These are phyloP conservation scores for Podarcis lilfordi DNA, from an alignment of 2,797 vertebrate genomes.

Conservation along the genomic window DNA sequence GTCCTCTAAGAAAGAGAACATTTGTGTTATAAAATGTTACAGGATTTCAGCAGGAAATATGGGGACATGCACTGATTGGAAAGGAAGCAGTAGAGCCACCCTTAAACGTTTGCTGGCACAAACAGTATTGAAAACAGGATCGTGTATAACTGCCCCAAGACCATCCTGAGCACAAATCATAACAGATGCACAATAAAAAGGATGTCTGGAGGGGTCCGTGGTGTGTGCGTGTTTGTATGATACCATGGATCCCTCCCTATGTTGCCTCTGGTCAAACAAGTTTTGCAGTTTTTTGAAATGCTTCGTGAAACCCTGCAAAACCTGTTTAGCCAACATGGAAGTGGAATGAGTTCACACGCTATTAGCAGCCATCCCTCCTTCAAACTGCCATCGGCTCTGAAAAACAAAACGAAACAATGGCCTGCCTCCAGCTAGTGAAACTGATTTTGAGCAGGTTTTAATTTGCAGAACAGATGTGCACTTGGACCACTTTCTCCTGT, in stretches of 20 bases:
- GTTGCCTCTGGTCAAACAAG: neutral
- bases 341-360: neutral
- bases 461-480: constrained; percentile 24
- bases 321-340: neutral
- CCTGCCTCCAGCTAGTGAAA: neutral
- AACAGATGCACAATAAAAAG: no score
- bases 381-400: neutral
- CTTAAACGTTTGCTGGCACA: no score
- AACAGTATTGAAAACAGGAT: no score
- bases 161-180: no score
- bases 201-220: no score
- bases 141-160: no score
- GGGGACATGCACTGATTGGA: no score
- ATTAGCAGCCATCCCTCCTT: neutral
- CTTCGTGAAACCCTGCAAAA: neutral
- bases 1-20: no score
- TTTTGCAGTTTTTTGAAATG: neutral
- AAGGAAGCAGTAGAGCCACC: no score
- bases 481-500: constrained; percentile 6
- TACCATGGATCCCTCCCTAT: neutral
- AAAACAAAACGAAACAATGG: neutral
- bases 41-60: no score
- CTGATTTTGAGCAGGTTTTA: neutral
- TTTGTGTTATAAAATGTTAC: no score
- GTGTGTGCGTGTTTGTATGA: no score